These are phyloP conservation scores for Grallaria varia DNA, from an alignment of 2,113 vertebrate genomes.

Conservation along the genomic window DNA sequence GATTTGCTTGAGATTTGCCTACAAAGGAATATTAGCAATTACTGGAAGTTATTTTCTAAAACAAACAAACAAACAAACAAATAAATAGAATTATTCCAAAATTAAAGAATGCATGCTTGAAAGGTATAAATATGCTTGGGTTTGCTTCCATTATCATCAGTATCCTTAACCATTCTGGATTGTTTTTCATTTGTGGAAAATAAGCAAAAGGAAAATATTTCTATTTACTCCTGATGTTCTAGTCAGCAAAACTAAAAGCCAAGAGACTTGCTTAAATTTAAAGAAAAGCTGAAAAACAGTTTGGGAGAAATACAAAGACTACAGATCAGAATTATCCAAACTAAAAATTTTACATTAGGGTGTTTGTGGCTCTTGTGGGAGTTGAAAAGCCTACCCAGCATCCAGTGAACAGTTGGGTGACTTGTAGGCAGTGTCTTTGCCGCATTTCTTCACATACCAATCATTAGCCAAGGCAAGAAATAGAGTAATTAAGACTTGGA, in stretches of 20 bases:
- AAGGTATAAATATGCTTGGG: neutral
- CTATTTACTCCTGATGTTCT: neutral
- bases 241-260: neutral
- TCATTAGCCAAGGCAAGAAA: neutral
- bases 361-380: neutral
- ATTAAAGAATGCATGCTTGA: neutral
- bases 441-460: neutral
- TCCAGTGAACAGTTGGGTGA: neutral
- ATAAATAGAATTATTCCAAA: neutral
- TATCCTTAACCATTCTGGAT: accelerated
- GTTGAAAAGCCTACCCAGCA: neutral
- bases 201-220: neutral
- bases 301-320: neutral
- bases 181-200: neutral
- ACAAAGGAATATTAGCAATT: neutral
- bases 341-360: neutral
- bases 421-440: neutral
- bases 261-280: neutral
- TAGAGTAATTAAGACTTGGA: neutral
- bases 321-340: neutral
- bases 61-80: neutral
- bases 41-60: neutral
- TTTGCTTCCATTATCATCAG: neutral
- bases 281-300: neutral
- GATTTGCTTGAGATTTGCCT: neutral